A percentile compares a stretch with the other conserved stretches of the same genome.
phyloP scores from a whole-genome alignment of 2,113 vertebrate genomes.

The Indicator indicator region DNA sequence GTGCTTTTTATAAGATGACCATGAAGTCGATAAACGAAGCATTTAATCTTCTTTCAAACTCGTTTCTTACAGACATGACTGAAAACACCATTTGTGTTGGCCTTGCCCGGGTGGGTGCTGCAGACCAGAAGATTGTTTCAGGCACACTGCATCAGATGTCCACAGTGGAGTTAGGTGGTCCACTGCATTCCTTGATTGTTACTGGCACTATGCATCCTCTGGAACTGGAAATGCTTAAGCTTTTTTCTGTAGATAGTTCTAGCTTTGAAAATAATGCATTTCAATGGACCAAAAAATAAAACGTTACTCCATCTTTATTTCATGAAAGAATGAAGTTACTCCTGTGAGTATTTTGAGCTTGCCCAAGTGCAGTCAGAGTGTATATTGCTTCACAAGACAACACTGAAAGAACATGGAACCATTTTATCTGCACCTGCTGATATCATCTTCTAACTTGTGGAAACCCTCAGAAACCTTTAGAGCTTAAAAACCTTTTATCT shows the following conservation, averaged over 20 bases:
- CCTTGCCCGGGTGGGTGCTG: constrained; percentile 87
- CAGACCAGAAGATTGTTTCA: constrained; percentile 83
- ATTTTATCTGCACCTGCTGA: not conserved
- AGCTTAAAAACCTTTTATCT: not conserved
- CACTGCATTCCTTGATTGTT: constrained; percentile 91
- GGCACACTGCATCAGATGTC: constrained; percentile 85
- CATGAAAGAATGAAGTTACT: not conserved
- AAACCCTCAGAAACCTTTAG: not conserved
- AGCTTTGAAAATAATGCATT: constrained; percentile 46
- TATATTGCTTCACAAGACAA: not conserved
- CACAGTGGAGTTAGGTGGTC: constrained; percentile 84
- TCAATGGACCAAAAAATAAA: constrained; percentile 43
- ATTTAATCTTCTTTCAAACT: not conserved
- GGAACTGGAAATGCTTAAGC: constrained; percentile 91
- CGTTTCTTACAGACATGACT: constrained; percentile 67
- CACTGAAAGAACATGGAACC: not conserved
- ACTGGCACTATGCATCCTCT: constrained; percentile 90
- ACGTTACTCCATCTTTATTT: not conserved
- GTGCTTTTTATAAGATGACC: not conserved
- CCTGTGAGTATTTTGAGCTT: not conserved
- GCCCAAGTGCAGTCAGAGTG: not conserved
- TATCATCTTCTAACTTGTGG: not conserved
- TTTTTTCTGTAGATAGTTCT: constrained; percentile 79
- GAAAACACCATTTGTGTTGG: constrained; percentile 83
- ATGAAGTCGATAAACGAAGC: not conserved